Percentiles rank a stretch among this genome's conserved stretches.
Evolutionary conservation across 2,888 invertebrate species (phyloP).

Genomic region (Matsumyia berberina): DNA sequence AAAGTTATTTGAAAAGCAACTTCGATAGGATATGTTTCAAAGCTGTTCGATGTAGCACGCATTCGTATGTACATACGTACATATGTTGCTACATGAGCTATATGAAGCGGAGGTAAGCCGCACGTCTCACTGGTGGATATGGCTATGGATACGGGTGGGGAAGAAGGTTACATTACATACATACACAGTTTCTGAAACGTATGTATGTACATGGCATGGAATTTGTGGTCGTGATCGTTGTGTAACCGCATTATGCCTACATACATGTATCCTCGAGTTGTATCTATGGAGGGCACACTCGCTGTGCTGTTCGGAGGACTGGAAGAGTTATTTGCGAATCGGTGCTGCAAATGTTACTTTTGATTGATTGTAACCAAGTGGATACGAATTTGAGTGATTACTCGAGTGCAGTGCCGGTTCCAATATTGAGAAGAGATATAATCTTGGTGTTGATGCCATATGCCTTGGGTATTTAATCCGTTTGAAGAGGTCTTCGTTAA

Average conservation of each 20-base stretch:
- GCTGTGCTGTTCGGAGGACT: neutral
- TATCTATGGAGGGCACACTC: neutral
- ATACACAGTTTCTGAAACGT: slow-evolving; percentile 28
- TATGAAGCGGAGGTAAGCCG: slow-evolving; percentile 40
- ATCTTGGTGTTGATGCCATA: neutral
- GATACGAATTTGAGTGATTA: slow-evolving; percentile 46
- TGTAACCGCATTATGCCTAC: slow-evolving; percentile 36
- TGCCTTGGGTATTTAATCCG: slow-evolving; percentile 5
- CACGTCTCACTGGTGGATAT: slow-evolving; percentile 32
- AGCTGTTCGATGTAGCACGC: slow-evolving; percentile 1
- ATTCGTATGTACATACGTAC: neutral
- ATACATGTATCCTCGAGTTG: neutral
- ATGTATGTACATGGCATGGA: slow-evolving; percentile 1
- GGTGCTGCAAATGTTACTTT: slow-evolving; percentile 26
- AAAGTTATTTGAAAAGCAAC: slow-evolving; percentile 56
- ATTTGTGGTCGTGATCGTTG: slow-evolving; percentile 35
- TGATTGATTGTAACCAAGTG: slow-evolving; percentile 49
- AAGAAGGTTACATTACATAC: slow-evolving; percentile 24
- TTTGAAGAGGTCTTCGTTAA: neutral
- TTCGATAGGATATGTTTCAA: slow-evolving; percentile 26
- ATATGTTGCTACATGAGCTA: neutral
- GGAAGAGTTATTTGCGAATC: slow-evolving; percentile 33
- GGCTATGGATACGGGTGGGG: slow-evolving; percentile 4
- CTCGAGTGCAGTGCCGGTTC: slow-evolving; percentile 13
- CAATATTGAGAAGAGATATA: neutral